phyloP scores from a whole-genome alignment of 2,113 vertebrate species.

The Rhinogobius similis region DNA sequence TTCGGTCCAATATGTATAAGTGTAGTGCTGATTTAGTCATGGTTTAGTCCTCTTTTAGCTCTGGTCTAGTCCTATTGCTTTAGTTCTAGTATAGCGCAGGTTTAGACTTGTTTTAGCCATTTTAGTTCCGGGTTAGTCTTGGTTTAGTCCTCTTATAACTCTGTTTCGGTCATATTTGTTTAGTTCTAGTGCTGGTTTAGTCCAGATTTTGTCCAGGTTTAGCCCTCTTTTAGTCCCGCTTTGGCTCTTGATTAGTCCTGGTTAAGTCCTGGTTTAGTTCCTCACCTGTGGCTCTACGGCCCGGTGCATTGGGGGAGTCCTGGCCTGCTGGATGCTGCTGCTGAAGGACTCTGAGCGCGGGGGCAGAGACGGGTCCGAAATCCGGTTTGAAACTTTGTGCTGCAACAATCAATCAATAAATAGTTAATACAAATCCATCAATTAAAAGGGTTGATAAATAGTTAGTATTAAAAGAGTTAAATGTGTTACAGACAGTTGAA shows the following conservation, averaged over 20 bases:
- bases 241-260: not conserved
- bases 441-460: not conserved
- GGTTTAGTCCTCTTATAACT: no score
- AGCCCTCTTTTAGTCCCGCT: not conserved
- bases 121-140: no score
- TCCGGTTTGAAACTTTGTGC: constrained; percentile 96
- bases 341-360: constrained; percentile 97
- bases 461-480: not conserved
- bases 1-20: no score
- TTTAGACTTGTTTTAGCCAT: no score
- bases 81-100: no score
- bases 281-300: constrained; percentile 91
- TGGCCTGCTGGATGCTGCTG: constrained; percentile 91
- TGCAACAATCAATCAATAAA: constrained; percentile 91
- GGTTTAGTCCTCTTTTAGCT: not conserved
- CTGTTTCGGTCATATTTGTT: no score
- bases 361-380: constrained; percentile 94
- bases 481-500: not conserved
- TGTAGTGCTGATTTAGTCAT: not conserved
- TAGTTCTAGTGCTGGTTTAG: no score
- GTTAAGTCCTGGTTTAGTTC: not conserved
- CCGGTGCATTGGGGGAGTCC: constrained; percentile 94
- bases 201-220: not conserved
- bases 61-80: no score
- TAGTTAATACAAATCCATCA: not conserved